These are phyloP conservation scores for Drosophila mulleri DNA, from an alignment of 2,888 invertebrate species.

Conservation along the genomic window DNA sequence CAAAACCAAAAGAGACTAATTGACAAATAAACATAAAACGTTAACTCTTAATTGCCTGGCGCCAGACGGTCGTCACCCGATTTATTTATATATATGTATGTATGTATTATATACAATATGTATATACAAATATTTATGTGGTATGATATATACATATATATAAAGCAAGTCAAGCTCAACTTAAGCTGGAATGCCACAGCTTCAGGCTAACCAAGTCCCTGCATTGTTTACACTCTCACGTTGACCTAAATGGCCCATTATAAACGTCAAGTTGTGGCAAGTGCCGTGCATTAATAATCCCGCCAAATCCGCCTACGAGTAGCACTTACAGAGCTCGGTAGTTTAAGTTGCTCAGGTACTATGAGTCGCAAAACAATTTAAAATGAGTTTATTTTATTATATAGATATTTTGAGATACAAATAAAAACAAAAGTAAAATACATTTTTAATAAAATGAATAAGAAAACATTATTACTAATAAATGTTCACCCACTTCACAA, in stretches of 20 bases:
- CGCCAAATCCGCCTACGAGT: slow-evolving; percentile 42
- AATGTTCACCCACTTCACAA: no score
- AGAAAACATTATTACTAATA: no score
- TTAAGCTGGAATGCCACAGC: slow-evolving; percentile 30
- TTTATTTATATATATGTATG: background rate
- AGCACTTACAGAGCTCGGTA: slow-evolving; percentile 42
- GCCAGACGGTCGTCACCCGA: slow-evolving; percentile 61
- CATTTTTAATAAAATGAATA: no score
- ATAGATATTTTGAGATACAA: no score
- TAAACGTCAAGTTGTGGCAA: slow-evolving; percentile 55
- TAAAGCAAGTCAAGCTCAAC: slow-evolving; percentile 14
- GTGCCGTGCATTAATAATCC: slow-evolving; percentile 64
- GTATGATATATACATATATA: background rate
- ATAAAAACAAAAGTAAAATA: no score
- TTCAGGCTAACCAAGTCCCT: slow-evolving; percentile 31
- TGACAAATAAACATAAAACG: slow-evolving; percentile 57
- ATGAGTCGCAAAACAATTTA: no score
- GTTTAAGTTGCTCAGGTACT: no score
- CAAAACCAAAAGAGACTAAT: slow-evolving; percentile 50
- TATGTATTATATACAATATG: background rate
- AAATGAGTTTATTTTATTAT: no score
- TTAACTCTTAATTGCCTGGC: slow-evolving; percentile 67
- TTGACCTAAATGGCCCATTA: slow-evolving; percentile 63
- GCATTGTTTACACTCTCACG: slow-evolving; percentile 47
- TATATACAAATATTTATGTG: slow-evolving; percentile 16